Percentiles rank a stretch among this genome's conserved stretches.
phyloP scores from a whole-genome alignment of 1,140 invertebrate genomes.

The Scaptomyza hsui region DNA sequence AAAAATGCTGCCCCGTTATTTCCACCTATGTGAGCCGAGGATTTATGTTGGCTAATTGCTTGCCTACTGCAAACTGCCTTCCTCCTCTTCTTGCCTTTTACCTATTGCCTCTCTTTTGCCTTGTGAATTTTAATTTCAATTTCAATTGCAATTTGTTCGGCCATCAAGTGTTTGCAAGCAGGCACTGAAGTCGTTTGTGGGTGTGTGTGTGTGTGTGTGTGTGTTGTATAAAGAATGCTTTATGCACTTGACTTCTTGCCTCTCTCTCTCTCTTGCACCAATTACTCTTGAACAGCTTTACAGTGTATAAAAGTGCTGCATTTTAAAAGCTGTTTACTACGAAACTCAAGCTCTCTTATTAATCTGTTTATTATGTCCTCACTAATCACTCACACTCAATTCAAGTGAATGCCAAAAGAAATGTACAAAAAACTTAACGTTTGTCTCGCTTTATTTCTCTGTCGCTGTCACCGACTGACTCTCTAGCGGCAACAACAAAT shows the following conservation, averaged over 20 bases:
- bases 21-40: conserved; percentile 36
- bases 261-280: not conserved
- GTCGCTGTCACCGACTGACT: not conserved
- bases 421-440: conserved; percentile 31
- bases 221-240: no score
- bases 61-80: conserved; percentile 5
- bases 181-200: conserved; percentile 4
- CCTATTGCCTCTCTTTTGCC: conserved; percentile 8
- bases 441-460: conserved; percentile 22
- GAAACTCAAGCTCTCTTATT: conserved; percentile 37
- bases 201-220: conserved; percentile 25
- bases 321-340: conserved; percentile 62
- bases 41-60: conserved; percentile 53
- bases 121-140: conserved; percentile 57
- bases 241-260: conserved; percentile 36
- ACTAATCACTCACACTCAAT: conserved; percentile 71
- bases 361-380: conserved; percentile 71
- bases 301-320: conserved; percentile 64
- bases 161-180: conserved; percentile 23
- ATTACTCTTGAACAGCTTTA: not conserved
- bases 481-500: conserved; percentile 68
- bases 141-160: conserved; percentile 56
- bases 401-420: not conserved
- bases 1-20: conserved; percentile 65
- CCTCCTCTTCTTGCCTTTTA: not conserved